These are phyloP conservation scores for Amblyraja radiata DNA, from an alignment of 2,797 vertebrate species.

Conservation along the genomic window DNA sequence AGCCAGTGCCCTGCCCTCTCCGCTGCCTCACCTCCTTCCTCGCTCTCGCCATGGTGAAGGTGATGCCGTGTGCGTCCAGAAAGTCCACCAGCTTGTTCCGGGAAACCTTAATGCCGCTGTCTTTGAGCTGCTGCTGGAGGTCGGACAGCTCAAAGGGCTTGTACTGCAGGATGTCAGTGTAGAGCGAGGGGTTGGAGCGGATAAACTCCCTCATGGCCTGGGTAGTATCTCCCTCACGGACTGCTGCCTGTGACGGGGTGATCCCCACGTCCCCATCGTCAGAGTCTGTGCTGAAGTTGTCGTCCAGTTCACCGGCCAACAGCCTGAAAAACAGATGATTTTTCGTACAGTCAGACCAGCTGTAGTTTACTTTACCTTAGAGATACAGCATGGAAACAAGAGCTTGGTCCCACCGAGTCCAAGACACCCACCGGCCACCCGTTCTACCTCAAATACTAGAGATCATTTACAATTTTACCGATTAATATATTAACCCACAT, in stretches of 20 bases:
- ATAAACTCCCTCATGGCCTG: conserved; percentile 69
- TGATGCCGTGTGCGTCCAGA: conserved; percentile 84
- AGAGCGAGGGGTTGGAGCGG: conserved; percentile 61
- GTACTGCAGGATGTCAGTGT: conserved; percentile 73
- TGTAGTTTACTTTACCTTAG: not conserved
- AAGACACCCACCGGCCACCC: no score
- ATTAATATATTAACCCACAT: no score
- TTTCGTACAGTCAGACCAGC: not conserved
- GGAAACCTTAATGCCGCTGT: conserved; percentile 70
- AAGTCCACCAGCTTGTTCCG: conserved; percentile 75
- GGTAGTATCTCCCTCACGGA: conserved; percentile 56
- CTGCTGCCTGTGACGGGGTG: conserved; percentile 65
- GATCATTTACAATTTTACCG: no score
- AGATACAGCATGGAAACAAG: no score
- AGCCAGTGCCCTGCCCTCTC: conserved; percentile 40
- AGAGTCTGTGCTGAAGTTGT: not conserved
- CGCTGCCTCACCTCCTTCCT: conserved; percentile 50
- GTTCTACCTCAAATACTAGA: no score
- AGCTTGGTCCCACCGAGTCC: no score
- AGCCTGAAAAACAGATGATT: not conserved
- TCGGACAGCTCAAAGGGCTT: conserved; percentile 75
- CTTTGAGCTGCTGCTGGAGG: conserved; percentile 69
- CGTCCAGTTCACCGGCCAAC: not conserved
- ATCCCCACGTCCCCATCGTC: conserved; percentile 62
- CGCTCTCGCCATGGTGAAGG: conserved; percentile 74